Evolutionary conservation across 2,888 invertebrate species (phyloP).

Genomic region (Zaprionus lineosus): DNA sequence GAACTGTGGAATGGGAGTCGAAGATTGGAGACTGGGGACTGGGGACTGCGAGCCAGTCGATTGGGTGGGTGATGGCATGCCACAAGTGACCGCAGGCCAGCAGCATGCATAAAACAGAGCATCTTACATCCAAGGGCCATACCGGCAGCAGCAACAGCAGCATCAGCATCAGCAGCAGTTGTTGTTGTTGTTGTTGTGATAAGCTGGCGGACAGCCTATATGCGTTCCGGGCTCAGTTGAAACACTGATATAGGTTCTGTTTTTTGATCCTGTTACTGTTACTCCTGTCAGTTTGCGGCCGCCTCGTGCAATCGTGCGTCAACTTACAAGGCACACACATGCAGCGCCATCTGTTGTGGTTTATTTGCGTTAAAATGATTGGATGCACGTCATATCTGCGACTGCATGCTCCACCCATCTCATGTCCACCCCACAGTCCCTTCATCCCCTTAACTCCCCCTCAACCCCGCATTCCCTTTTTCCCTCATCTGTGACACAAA

Average conservation of each 20-base stretch:
- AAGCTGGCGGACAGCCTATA: slow-evolving; percentile 66
- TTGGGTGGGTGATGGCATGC: slow-evolving; percentile 44
- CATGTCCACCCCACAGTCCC: background rate
- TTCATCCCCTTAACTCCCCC: background rate
- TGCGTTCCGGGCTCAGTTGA: slow-evolving; percentile 36
- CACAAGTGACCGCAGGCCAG: slow-evolving; percentile 74
- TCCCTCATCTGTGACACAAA: background rate
- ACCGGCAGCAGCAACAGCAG: background rate
- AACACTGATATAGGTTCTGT: slow-evolving; percentile 5
- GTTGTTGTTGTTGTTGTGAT: slow-evolving; percentile 50
- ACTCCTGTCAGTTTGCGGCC: slow-evolving; percentile 47
- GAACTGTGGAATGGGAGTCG: no score
- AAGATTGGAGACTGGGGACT: no score
- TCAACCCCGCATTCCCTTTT: slow-evolving; percentile 22
- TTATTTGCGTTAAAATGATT: slow-evolving; percentile 80
- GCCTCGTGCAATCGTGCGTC: slow-evolving; percentile 63
- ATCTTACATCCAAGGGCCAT: slow-evolving; percentile 47
- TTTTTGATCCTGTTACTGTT: slow-evolving; percentile 12
- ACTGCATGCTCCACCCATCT: slow-evolving; percentile 18
- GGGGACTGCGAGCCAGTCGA: slow-evolving; percentile 1
- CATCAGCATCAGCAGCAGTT: slow-evolving; percentile 23
- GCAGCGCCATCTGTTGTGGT: slow-evolving; percentile 78
- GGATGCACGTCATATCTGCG: slow-evolving; percentile 76
- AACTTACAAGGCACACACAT: slow-evolving; percentile 69
- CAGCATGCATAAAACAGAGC: slow-evolving; percentile 63